Evolutionary conservation across 2,888 invertebrate species (phyloP).

Genomic region (Phoronis australis): DNA sequence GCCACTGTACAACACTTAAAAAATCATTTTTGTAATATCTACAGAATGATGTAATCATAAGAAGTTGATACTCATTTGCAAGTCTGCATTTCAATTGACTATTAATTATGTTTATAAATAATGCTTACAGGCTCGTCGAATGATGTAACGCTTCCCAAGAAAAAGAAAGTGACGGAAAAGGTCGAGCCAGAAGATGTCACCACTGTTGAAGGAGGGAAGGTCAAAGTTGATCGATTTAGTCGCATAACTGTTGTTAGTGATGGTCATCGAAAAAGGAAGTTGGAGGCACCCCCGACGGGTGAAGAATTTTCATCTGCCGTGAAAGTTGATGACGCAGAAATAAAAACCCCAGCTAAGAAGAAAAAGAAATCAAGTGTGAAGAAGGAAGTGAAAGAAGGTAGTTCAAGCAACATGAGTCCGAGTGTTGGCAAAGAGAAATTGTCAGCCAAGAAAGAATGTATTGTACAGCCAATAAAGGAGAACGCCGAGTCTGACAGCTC

Average conservation of each 20-base stretch:
- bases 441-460: neutral
- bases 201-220: conserved; percentile 29
- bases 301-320: neutral
- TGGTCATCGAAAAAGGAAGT: conserved; percentile 2
- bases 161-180: conserved; percentile 1
- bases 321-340: neutral
- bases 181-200: conserved; percentile 33
- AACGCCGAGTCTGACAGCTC: neutral
- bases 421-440: neutral
- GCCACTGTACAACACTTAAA: too few species aligned
- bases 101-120: too few species aligned
- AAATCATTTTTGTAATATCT: too few species aligned
- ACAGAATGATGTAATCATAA: too few species aligned
- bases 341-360: neutral
- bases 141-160: conserved; percentile 16
- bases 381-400: neutral
- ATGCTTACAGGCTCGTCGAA: conserved; percentile 15
- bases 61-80: too few species aligned
- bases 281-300: conserved; percentile 2
- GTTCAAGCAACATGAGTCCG: neutral
- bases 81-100: too few species aligned
- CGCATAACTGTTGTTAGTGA: conserved; percentile 13
- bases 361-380: neutral
- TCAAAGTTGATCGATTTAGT: conserved; percentile 27
- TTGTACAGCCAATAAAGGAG: conserved; percentile 1